Evolutionary conservation across 2,888 invertebrate species (phyloP).

Genomic region (Meandrusa payeni): DNA sequence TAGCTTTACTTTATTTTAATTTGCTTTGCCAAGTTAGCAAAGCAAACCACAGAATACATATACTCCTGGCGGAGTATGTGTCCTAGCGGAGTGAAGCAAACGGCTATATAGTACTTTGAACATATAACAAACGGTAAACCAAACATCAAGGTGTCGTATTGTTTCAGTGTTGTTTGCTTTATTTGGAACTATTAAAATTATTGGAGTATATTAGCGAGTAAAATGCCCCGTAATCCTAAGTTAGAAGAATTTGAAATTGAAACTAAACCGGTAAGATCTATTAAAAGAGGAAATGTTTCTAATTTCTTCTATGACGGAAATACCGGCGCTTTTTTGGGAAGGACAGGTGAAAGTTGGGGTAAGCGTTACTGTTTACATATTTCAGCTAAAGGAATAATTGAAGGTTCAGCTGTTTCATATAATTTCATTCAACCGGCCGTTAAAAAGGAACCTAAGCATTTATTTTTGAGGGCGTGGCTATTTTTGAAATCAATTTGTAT

Average conservation of each 20-base stretch:
- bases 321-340: constrained; percentile 64
- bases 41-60: no score
- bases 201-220: constrained; percentile 14
- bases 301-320: constrained; percentile 65
- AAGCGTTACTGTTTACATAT: constrained; percentile 36
- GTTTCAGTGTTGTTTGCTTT: constrained; percentile 17
- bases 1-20: no score
- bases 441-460: neutral
- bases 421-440: neutral
- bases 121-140: no score
- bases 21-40: no score
- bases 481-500: no score
- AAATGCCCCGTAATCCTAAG: constrained; percentile 57
- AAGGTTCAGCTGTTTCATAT: no score
- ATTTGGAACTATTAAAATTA: constrained; percentile 31
- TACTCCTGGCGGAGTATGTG: no score
- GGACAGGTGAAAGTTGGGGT: constrained; percentile 79
- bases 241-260: constrained; percentile 66
- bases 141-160: no score
- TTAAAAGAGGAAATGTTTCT: constrained; percentile 39
- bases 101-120: no score
- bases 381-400: neutral
- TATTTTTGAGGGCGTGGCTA: constrained; percentile 31
- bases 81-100: no score
- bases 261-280: constrained; percentile 44